Percentiles rank a stretch among this genome's conserved stretches.
Conservation (phyloP, 2,888 invertebrate genomes). For the Phyllotreta striolata region DNA sequence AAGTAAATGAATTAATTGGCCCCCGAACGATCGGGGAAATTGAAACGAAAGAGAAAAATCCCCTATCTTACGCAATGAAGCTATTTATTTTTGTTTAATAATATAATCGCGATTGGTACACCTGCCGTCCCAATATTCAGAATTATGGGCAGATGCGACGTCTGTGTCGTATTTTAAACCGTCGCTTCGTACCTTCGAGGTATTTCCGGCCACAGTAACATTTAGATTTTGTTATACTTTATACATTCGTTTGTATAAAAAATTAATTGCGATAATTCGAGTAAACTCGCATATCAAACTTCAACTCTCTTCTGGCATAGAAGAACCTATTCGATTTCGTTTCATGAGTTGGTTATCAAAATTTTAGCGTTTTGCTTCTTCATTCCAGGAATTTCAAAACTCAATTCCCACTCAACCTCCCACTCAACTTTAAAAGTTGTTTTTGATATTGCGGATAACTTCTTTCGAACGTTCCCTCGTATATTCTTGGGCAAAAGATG, state of each 20-base stretch:
- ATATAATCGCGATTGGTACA: constrained; percentile 51
- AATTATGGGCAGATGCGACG: constrained; percentile 52
- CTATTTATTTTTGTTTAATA: constrained; percentile 48
- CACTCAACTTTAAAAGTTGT: no score
- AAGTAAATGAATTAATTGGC: constrained; percentile 36
- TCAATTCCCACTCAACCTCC: no score
- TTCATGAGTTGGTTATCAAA: no score
- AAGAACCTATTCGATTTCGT: no score
- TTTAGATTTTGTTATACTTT: constrained; percentile 26
- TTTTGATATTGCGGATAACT: no score
- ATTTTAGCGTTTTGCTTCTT: no score
- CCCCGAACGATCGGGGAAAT: constrained; percentile 36
- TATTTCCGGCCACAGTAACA: constrained; percentile 44
- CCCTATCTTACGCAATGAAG: constrained; percentile 42
- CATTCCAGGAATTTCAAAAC: no score
- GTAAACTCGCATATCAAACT: no score
- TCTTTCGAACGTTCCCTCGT: no score
- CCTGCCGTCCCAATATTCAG: constrained; percentile 54
- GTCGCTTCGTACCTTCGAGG: constrained; percentile 42
- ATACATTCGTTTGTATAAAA: neutral
- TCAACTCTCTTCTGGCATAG: no score
- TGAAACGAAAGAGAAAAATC: constrained; percentile 35
- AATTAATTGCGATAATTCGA: no score
- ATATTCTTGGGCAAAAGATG: no score
- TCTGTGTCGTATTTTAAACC: constrained; percentile 43